Evolutionary conservation across 2,888 invertebrate species (phyloP).

Genomic region (Dasysyrphus tricinctus): DNA sequence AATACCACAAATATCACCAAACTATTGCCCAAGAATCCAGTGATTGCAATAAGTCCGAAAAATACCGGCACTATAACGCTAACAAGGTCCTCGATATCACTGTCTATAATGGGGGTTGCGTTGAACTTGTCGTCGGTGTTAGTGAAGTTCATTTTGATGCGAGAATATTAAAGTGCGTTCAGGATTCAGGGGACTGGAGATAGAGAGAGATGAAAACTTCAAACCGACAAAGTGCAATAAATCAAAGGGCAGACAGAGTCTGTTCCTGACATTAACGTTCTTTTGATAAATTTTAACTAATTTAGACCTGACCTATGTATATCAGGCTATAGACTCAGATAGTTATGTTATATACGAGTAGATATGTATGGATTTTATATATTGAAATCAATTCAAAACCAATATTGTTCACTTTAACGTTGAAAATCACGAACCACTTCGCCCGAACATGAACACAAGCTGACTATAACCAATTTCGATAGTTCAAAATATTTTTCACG

Average conservation of each 20-base stretch:
- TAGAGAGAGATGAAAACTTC: neutral
- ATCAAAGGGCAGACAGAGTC: conserved; percentile 26
- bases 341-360: too few relatives aligned
- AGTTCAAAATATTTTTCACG: conserved; percentile 59
- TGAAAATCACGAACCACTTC: conserved; percentile 55
- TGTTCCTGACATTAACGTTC: conserved; percentile 37
- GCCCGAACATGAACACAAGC: conserved; percentile 59
- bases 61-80: conserved; percentile 89
- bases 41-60: conserved; percentile 92
- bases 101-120: conserved; percentile 29
- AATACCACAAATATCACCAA: conserved; percentile 94
- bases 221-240: neutral
- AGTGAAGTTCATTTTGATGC: conserved; percentile 24
- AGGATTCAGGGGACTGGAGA: neutral
- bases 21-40: conserved; percentile 94
- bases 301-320: too few relatives aligned
- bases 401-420: conserved; percentile 10
- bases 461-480: conserved; percentile 49
- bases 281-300: conserved; percentile 23
- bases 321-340: neutral
- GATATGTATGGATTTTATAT: neutral
- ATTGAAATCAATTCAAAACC: conserved; percentile 10
- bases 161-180: neutral
- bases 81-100: conserved; percentile 76
- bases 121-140: conserved; percentile 26